phyloP scores from a whole-genome alignment of 2,888 invertebrate genomes.

The Dicranocentrus wangi region DNA sequence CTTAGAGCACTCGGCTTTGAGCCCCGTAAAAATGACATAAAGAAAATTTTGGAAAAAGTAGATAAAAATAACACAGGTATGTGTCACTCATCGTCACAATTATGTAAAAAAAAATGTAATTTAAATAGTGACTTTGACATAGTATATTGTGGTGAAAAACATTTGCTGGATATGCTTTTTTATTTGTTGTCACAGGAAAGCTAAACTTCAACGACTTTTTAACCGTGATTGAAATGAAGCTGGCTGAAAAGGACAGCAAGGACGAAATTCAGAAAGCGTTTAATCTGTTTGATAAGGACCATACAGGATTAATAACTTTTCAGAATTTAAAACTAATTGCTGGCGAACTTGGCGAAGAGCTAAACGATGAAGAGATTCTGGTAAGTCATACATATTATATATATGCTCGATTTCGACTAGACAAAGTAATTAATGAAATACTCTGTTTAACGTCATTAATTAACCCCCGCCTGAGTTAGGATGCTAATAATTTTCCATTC shows the following conservation, averaged over 20 bases:
- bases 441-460: too few species aligned
- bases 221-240: slow-evolving; percentile 78
- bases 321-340: slow-evolving; percentile 96
- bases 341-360: slow-evolving; percentile 92
- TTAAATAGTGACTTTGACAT: slow-evolving; percentile 16
- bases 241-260: slow-evolving; percentile 95
- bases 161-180: too few species aligned
- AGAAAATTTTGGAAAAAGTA: slow-evolving; percentile 92
- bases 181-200: too few species aligned
- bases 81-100: background rate
- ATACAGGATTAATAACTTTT: slow-evolving; percentile 95
- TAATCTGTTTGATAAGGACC: slow-evolving; percentile 96
- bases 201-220: slow-evolving; percentile 66
- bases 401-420: too few species aligned
- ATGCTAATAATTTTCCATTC: background rate
- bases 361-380: slow-evolving; percentile 94
- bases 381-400: slow-evolving; percentile 69
- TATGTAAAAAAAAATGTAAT: background rate
- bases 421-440: too few species aligned
- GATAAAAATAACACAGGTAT: slow-evolving; percentile 80
- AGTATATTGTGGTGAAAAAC: too few species aligned
- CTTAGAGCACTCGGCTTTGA: slow-evolving; percentile 81
- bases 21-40: slow-evolving; percentile 97
- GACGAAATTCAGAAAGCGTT: slow-evolving; percentile 99
- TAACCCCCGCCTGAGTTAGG: too few species aligned